Evolutionary conservation across 2,888 invertebrate genomes (phyloP).

Genomic region (Notodonta dromedarius): DNA sequence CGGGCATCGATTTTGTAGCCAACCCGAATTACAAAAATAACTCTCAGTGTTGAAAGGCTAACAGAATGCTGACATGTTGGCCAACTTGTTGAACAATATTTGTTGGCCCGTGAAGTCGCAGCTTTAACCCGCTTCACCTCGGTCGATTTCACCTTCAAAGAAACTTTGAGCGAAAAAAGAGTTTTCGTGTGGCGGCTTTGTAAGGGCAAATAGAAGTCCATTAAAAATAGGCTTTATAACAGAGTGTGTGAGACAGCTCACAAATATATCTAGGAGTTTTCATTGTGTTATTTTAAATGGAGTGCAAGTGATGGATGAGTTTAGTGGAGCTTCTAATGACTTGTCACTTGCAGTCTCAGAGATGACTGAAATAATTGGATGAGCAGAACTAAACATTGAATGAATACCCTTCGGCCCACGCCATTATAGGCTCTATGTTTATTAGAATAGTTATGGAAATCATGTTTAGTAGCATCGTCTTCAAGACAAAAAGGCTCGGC

Average conservation of each 20-base stretch:
- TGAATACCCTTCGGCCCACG: no score
- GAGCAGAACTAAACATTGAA: no score
- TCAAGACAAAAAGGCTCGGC: no score
- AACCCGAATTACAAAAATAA: no score
- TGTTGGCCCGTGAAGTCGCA: not conserved
- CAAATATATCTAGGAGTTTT: not conserved
- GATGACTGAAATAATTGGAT: no score
- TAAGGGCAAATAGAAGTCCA: constrained; percentile 18
- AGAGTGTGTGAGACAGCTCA: constrained; percentile 5
- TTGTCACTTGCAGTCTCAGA: not conserved
- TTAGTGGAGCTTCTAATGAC: not conserved
- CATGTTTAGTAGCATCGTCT: no score
- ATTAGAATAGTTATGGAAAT: no score
- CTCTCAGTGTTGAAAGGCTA: not conserved
- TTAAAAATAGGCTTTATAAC: constrained; percentile 13
- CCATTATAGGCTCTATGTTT: no score
- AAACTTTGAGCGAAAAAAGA: constrained; percentile 24
- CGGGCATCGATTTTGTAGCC: no score
- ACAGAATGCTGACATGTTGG: not conserved
- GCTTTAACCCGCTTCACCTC: constrained; percentile 14
- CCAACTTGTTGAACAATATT: not conserved
- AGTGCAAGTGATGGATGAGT: not conserved
- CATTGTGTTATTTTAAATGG: not conserved
- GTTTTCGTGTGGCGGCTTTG: constrained; percentile 20
- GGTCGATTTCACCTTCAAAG: constrained; percentile 31